Base-by-base conservation (phyloP, 1,140 invertebrate species). In the Cardiocondyla obscurior region DNA sequence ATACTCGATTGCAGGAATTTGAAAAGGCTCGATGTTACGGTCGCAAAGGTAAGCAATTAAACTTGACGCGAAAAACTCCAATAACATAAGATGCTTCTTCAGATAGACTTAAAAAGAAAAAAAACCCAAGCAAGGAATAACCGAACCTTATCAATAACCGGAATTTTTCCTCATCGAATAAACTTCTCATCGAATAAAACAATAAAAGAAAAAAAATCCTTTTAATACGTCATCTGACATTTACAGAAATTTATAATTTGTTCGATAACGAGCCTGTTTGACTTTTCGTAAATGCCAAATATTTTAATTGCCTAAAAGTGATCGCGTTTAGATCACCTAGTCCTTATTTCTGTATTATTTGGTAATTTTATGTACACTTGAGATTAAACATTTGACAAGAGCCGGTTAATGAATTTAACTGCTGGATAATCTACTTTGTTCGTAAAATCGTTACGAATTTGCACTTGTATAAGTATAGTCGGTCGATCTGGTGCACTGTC, bases 1-100 rank as follows among this genome's bases (percentile, higher is more conserved):
- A 93, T 96, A 36, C 91, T 96, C n/a, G 94, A 96, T 85, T 95
- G 95, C 79, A 90, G 90, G 39, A 93, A 95, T 83, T 91, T 96
- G 19, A 93, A 94, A 49, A 92, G 91, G 64, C 93, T 94, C 28
- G 95, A 96, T 86, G 95, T 94, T 86, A 96, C 95, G 0, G 94
- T 95, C 22, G 94, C 94, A 25, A 94, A 95, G 91, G 95, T 95
- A 94, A 88, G 65, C 42, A 19, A n/a, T 46, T 4, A 81, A 16
- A 8, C 53, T 22, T 49, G n/a, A 1, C 49, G 25, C 55, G 7
- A 76, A 57, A 74, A 12, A 44, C 4, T 3, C 1, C 4, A 57
- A 22, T 46, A 1, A 39, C 3, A 14, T 42, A 70, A 57, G 16
- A 36, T 19, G n/a, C 19, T 33, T 33, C 12, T 81, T 55, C 6